Evolutionary conservation across 2,797 vertebrate species (phyloP), one percentile per base, ranked within the genome.

Genomic region (Chanos chanos): DNA sequence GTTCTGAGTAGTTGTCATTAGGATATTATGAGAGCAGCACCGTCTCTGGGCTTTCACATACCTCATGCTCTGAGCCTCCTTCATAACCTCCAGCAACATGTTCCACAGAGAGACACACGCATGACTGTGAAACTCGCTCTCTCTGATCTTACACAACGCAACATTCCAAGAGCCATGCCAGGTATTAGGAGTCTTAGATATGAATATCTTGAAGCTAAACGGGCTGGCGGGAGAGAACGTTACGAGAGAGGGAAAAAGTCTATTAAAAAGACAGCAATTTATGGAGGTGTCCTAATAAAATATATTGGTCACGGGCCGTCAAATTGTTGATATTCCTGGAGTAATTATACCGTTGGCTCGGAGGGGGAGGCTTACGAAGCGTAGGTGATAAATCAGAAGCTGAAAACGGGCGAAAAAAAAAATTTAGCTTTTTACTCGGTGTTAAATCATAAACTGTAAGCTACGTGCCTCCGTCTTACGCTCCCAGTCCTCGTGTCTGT

Each of bases 381-480:
- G 24, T 25, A 33, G 10, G 24, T 30, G 18, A 56, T 71, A 59
- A 71, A 62, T 71, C 54, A n/a, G 22, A 15, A 27, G 41, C 36
- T 40, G 37, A 43, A 52, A 45, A n/a, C n/a, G n/a, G n/a, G n/a
- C n/a, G n/a, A n/a, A n/a, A n/a, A n/a, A n/a, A n/a, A n/a, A n/a
- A n/a, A n/a, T n/a, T n/a, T 34, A 9, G 6, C 22, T 37, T 56
- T 51, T 59, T 25, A 25, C 16, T 25, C 36, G 6, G 6, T 50
- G 24, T 43, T 57, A 64, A 51, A 61, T 74, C 68, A 64, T 25
- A 66, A 57, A 49, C 47, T 50, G 37, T 13, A 43, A 39, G 27
- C 37, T 30, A 3, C 19, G 25, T 5, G 9, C 56, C 22, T 51
- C 28, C 8, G 31, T 15, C 40, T 15, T 15, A 15, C 34, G 19